Evolutionary conservation across 2,888 invertebrate species (phyloP).

Genomic region (Arrhopalites spinosus): DNA sequence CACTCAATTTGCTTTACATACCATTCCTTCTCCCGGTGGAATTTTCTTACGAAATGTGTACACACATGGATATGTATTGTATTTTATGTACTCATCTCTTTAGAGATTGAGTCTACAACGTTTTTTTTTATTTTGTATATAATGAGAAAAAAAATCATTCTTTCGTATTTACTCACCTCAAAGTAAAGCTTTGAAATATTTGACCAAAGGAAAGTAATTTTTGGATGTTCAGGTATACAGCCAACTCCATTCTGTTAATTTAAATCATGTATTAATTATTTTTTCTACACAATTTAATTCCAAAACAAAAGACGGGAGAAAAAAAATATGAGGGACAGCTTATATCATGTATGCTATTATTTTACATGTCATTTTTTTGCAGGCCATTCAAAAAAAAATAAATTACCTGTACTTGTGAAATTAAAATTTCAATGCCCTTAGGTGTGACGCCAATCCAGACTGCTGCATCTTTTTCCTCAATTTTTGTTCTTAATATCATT

Average conservation of each 20-base stretch:
- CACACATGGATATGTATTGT: no score
- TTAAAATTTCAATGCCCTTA: slow-evolving; percentile 82
- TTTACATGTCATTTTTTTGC: background rate
- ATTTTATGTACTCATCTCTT: no score
- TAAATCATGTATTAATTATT: no score
- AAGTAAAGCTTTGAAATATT: slow-evolving; percentile 93
- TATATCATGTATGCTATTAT: background rate
- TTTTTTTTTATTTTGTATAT: no score
- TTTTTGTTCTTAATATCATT: slow-evolving; percentile 60
- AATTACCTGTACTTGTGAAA: background rate
- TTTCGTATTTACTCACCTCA: slow-evolving; percentile 69
- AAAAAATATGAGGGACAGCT: background rate
- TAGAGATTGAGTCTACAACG: no score
- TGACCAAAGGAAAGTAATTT: slow-evolving; percentile 90
- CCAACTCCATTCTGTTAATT: slow-evolving; percentile 48
- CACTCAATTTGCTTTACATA: no score
- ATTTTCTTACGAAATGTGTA: no score
- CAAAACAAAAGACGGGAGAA: background rate
- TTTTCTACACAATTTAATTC: background rate
- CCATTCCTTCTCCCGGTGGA: no score
- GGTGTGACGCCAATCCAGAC: slow-evolving; percentile 91
- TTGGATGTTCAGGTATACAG: slow-evolving; percentile 57
- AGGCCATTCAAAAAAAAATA: background rate
- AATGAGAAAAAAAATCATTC: no score
- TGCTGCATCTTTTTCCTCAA: slow-evolving; percentile 67